Conservation (phyloP, 2,888 invertebrate species). For the Cabera pusaria region DNA sequence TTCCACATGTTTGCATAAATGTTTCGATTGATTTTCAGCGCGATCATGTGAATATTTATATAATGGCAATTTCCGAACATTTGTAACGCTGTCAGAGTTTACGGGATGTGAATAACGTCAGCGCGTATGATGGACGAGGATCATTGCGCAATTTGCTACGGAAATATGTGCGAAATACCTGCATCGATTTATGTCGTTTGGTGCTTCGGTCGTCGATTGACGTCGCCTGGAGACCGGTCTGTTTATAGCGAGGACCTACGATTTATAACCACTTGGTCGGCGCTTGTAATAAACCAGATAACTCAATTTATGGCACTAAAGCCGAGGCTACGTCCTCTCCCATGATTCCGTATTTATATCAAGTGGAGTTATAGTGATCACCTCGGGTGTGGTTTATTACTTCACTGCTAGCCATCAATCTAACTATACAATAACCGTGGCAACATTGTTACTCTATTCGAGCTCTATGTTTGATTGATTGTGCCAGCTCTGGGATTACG, state of each 20-base stretch:
- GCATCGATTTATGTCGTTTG: slow-evolving; percentile 49
- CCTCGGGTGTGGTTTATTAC: slow-evolving; percentile 43
- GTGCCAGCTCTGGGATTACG: slow-evolving; percentile 8
- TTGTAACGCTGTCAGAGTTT: slow-evolving; percentile 52
- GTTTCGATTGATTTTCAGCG: slow-evolving; percentile 29
- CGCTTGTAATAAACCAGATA: slow-evolving; percentile 65
- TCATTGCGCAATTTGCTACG: slow-evolving; percentile 53
- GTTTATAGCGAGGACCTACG: slow-evolving; percentile 50
- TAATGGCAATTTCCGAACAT: slow-evolving; percentile 52
- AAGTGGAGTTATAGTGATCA: slow-evolving; percentile 54
- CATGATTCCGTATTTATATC: slow-evolving; percentile 53
- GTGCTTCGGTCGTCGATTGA: slow-evolving; percentile 50
- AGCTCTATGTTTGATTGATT: slow-evolving; percentile 26
- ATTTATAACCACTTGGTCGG: slow-evolving; percentile 59
- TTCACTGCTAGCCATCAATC: slow-evolving; percentile 20
- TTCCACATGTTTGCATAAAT: slow-evolving; percentile 27
- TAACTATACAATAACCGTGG: slow-evolving; percentile 13
- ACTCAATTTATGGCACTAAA: slow-evolving; percentile 63
- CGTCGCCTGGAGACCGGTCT: slow-evolving; percentile 54
- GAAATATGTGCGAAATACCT: slow-evolving; percentile 53
- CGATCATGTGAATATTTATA: slow-evolving; percentile 32
- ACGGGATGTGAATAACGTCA: slow-evolving; percentile 59
- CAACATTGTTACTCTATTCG: slow-evolving; percentile 20
- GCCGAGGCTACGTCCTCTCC: slow-evolving; percentile 48
- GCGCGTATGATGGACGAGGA: slow-evolving; percentile 56